Evolutionary conservation across 2,113 vertebrate species (phyloP), one percentile per base, ranked within the genome.

Genomic region (Atlantisia rogersi): DNA sequence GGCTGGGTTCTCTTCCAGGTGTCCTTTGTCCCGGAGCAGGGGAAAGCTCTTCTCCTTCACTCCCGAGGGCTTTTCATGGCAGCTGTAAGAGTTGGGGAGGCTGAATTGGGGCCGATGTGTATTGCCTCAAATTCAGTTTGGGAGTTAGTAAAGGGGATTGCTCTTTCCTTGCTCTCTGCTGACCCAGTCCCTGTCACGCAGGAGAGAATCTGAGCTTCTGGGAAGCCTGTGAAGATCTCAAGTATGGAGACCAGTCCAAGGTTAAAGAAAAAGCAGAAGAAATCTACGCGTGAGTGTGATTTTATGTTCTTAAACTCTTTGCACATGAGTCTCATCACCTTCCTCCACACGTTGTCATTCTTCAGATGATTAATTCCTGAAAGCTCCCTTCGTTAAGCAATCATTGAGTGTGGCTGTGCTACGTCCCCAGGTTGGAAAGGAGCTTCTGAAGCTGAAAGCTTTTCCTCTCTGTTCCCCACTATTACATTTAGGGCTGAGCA

Each of bases 121-220:
- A 52, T 1, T 0, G 13, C 40, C 31, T 44, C 58, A 25, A n/a
- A 55, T 48, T 31, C 28, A 11, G 12, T 32, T 70, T 22, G 46
- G 80, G 67, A 83, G 37, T 76, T 71, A 46, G 46, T 39, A 63
- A 84, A 79, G 8, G 73, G 62, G 35, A 19, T 21, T 79, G 59
- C 11, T 11, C 26, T 55, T 39, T 24, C 26, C 71, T 52, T 7
- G 4, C 21, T 69, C 32, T 74, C 48, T 86, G 67, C 65, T 20
- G 4, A 8, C 31, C 21, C 10, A 8, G 4, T 60, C 79, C 64
- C 94, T 50, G 28, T 26, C 21, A 3, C 5, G 6, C 93, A 99
- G 99, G 99, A 65, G 99, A 99, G 97, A 99, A 99, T 90, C 97
- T 99, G 98, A 98, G 99, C 25, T 99, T 99, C 98, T 99, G 99